Evolutionary conservation across 92 coral and sea anemone species (phyloP).

Genomic region (Desmophyllum pertusum): DNA sequence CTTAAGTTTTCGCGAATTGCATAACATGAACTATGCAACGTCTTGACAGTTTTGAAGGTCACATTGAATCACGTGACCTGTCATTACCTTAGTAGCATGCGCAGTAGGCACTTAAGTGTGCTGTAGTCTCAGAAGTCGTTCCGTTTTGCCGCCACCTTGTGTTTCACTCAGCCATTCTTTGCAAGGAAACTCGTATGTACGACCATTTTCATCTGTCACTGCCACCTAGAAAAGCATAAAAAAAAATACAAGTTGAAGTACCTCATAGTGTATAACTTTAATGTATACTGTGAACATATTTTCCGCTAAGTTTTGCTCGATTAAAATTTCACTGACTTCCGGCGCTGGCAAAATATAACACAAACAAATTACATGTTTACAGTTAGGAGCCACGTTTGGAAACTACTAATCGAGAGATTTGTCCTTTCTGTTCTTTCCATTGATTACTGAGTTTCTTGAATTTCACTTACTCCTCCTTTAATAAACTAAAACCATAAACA

Average conservation of each 20-base stretch:
- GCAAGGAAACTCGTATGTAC: constrained; percentile 84
- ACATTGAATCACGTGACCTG: constrained; percentile 39
- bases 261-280: not conserved
- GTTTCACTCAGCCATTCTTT: constrained; percentile 99
- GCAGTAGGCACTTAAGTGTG: constrained; percentile 44
- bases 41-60: constrained; percentile 7
- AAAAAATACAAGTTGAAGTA: not conserved
- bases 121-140: constrained; percentile 68
- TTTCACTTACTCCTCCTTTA: not conserved
- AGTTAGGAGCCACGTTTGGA: not conserved
- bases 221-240: constrained; percentile 61
- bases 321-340: not conserved
- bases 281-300: not conserved
- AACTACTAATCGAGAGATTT: not conserved
- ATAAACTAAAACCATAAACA: not conserved
- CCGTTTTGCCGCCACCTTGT: constrained; percentile 98
- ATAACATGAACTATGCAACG: constrained; percentile 7
- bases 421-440: not conserved
- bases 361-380: not conserved
- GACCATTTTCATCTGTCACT: constrained; percentile 92
- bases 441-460: not conserved
- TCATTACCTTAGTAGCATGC: constrained; percentile 40
- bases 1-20: not conserved
- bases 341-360: too few species aligned
- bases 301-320: not conserved